Percentiles rank a stretch among this genome's conserved stretches.
Conservation (phyloP, 2,113 vertebrate species). For the Varanus salvator region DNA sequence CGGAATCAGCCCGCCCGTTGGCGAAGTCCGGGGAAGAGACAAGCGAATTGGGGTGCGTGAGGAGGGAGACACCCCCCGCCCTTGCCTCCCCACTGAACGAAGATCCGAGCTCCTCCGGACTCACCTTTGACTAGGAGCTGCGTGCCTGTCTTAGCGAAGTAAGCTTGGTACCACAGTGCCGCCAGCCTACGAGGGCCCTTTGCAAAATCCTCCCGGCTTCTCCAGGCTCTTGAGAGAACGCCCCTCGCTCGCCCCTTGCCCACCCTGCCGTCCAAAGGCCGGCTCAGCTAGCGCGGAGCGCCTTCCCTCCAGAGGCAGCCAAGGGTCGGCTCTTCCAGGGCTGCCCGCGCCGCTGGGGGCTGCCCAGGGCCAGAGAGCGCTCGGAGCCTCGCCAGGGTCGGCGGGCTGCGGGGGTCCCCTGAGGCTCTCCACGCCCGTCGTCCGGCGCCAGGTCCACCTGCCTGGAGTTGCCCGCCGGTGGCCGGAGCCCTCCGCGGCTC, state of each 20-base stretch:
- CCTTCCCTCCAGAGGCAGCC: not conserved
- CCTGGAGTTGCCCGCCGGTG: not conserved
- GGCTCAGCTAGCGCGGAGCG: accelerated
- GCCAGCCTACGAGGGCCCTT: not conserved
- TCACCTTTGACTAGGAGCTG: not conserved
- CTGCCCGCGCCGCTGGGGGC: not conserved
- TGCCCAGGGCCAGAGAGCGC: not conserved
- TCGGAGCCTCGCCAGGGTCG: too few relatives aligned
- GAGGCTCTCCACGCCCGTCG: not conserved
- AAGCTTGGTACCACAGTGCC: not conserved
- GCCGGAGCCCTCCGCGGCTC: not conserved
- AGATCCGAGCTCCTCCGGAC: not conserved
- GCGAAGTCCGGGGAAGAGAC: not conserved
- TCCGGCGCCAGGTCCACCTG: not conserved
- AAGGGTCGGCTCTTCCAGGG: accelerated
- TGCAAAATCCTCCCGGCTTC: not conserved
- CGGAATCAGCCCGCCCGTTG: too few relatives aligned
- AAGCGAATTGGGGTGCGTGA: not conserved
- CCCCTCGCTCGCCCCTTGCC: not conserved
- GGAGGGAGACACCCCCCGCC: not conserved
- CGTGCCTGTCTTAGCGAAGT: not conserved
- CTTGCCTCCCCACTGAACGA: not conserved
- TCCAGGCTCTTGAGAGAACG: not conserved
- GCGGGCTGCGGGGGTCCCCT: not conserved
- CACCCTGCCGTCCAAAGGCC: not conserved